Percentiles rank a stretch among this genome's conserved stretches.
These are phyloP conservation scores for Colletes latitarsis DNA, from an alignment of 1,140 invertebrate genomes.

Conservation along the genomic window DNA sequence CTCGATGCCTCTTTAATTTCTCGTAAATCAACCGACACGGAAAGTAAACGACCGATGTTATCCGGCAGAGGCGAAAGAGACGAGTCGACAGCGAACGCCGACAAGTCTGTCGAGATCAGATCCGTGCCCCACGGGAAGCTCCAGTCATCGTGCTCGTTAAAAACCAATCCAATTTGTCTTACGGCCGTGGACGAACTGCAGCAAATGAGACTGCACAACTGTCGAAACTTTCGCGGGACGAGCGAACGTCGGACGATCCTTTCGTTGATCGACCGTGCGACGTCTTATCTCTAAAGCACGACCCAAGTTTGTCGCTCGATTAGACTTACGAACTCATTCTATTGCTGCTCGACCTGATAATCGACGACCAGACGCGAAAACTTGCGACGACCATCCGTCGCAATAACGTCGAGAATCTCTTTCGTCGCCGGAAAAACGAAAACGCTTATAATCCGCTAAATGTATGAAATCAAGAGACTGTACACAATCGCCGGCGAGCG, in stretches of 20 bases:
- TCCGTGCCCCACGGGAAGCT: neutral
- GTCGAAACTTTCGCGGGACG: conserved; percentile 40
- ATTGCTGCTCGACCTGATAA: conserved; percentile 32
- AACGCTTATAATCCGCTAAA: no score
- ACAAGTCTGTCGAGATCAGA: conserved; percentile 2
- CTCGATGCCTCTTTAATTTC: conserved; percentile 49
- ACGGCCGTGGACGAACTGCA: conserved; percentile 22
- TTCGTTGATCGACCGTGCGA: conserved; percentile 40
- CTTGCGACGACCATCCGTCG: neutral
- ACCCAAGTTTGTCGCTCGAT: conserved; percentile 42
- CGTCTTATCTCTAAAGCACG: conserved; percentile 50
- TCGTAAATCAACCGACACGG: conserved; percentile 30
- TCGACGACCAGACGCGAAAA: conserved; percentile 34
- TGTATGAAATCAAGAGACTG: no score
- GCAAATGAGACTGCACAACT: conserved; percentile 16
- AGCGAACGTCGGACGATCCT: neutral
- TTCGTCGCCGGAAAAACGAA: neutral
- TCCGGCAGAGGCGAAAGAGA: neutral
- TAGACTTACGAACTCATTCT: conserved; percentile 48
- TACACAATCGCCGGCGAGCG: no score
- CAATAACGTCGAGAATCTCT: no score
- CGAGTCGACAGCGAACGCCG: neutral
- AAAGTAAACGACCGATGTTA: conserved; percentile 37
- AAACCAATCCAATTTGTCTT: conserved; percentile 64
- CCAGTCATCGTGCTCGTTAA: conserved; percentile 58